Base-by-base conservation (phyloP, 1,140 invertebrate genomes). In the Lordiphosa stackelbergi region DNA sequence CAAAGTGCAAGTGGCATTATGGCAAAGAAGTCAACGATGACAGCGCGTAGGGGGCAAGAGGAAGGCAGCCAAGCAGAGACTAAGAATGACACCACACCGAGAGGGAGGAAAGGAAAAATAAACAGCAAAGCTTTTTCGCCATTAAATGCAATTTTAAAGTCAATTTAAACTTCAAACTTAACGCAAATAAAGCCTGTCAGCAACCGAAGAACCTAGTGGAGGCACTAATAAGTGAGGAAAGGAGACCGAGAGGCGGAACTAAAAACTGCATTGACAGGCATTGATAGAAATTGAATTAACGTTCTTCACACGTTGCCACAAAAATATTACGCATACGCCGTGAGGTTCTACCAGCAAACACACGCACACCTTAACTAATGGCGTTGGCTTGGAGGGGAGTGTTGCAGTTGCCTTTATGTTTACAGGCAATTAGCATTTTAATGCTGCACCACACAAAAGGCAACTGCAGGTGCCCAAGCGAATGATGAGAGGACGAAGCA, bases 131-230 rank as follows among this genome's bases (percentile, higher is more conserved):
- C 46, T 66, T 72, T 56, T 55, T 58, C 19, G 73, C 73, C 69
- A 73, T 78, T 78, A 78, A 78, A 78, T 73, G 73, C 73, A 78
- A 78, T 78, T 78, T 78, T 78, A 78, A 78, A 78, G 73, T 78
- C 60, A 78, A 78, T 78, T 78, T 78, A 62, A 72, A 65, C 73
- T 69, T 46, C 41, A 41, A 78, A 78, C 56, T 66, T 70, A 78
- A 78, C 75, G 60, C 73, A 78, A 78, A 78, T 78, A 73, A 73
- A 69, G 55, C 48, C 69, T 78, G 73, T 78, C 73, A 78, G 56
- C 64, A 43, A 48, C 73, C 77, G 69, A 22, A 42, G 51, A 38
- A 31, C 38, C 28, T 13, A 19, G 51, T 55, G 52, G 42, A 53
- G 11, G 24, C 55, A 41, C 45, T 56, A 53, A 66, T 66, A 58